phyloP scores from a whole-genome alignment of 2,888 invertebrate genomes.

The Meganola albula region DNA sequence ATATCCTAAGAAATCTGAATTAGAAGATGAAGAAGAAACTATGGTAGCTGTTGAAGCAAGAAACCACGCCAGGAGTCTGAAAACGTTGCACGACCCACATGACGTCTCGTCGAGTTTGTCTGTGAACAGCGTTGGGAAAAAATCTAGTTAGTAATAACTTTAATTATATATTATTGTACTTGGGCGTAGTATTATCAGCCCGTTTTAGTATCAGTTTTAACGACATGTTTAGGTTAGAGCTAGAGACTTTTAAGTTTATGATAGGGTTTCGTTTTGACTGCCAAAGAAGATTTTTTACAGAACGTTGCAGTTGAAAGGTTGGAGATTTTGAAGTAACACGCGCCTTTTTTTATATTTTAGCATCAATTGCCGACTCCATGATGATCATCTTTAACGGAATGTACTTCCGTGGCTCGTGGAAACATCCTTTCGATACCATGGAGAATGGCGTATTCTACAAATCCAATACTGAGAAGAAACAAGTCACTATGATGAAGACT shows the following conservation, averaged over 20 bases:
- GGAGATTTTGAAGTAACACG: no score
- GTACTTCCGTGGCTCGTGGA: slow-evolving; percentile 89
- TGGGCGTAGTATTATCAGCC: no score
- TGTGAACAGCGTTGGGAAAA: slow-evolving; percentile 79
- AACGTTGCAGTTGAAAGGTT: no score
- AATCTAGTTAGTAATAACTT: slow-evolving; percentile 50
- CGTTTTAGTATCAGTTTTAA: no score
- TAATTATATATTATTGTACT: background rate
- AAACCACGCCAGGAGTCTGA: slow-evolving; percentile 65
- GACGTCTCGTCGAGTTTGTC: slow-evolving; percentile 79
- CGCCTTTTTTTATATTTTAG: slow-evolving; percentile 35
- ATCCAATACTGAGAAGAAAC: slow-evolving; percentile 77
- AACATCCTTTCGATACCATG: slow-evolving; percentile 78
- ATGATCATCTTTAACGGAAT: slow-evolving; percentile 86
- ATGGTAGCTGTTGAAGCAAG: slow-evolving; percentile 80
- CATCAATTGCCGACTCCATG: slow-evolving; percentile 70
- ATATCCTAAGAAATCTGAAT: slow-evolving; percentile 65
- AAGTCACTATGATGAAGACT: slow-evolving; percentile 83
- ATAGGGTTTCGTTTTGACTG: no score
- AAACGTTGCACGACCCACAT: slow-evolving; percentile 55
- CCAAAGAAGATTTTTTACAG: no score
- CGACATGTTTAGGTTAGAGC: no score
- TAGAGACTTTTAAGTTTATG: no score
- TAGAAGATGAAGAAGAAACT: slow-evolving; percentile 74
- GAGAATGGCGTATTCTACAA: slow-evolving; percentile 80